A percentile compares a stretch with the other conserved stretches of the same genome.
Conservation (phyloP, 2,113 vertebrate species). For the Muscicapa adusta region DNA sequence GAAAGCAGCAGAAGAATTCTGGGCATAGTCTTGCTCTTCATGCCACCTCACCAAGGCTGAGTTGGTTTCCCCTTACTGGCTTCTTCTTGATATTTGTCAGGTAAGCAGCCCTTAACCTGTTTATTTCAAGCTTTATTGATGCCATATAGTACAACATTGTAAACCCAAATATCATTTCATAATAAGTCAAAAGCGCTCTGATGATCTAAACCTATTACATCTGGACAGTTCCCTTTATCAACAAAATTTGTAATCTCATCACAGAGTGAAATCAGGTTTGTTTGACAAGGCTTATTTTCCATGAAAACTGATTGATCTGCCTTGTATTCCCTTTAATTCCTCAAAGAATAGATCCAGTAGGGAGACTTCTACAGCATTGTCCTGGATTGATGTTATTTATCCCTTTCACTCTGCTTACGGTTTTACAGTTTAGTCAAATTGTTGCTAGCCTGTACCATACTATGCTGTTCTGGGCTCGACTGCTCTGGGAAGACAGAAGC, state of each 20-base stretch:
- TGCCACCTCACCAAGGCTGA: neutral
- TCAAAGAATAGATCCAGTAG: neutral
- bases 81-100: neutral
- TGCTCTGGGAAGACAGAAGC: neutral
- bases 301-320: neutral
- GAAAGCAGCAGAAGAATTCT: neutral
- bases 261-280: slow-evolving; percentile 18
- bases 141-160: neutral
- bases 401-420: neutral
- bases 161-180: neutral
- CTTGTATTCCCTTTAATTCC: neutral
- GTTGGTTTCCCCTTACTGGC: neutral
- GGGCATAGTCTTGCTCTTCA: neutral
- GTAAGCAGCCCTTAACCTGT: neutral
- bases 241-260: slow-evolving; percentile 37
- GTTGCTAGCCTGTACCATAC: neutral
- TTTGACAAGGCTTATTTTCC: slow-evolving; percentile 19
- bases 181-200: neutral
- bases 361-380: neutral
- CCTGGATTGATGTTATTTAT: neutral
- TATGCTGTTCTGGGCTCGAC: neutral
- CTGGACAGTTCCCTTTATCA: slow-evolving; percentile 40
- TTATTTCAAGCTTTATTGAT: slow-evolving; percentile 21
- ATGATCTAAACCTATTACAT: slow-evolving; percentile 16
- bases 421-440: neutral